Evolutionary conservation across 2,888 invertebrate genomes (phyloP).

Genomic region (Atherix ibis): DNA sequence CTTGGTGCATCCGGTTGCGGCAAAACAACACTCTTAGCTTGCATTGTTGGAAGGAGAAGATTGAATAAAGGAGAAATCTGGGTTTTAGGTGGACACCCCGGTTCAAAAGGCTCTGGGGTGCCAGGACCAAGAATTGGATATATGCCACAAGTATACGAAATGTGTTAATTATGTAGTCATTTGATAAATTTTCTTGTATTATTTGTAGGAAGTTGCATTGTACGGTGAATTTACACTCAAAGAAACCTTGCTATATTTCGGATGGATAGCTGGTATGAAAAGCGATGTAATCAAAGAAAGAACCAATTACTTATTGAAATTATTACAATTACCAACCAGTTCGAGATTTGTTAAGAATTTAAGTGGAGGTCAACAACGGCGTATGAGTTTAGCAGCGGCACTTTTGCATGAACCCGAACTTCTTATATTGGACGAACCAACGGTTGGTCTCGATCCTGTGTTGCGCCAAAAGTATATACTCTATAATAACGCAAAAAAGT

Average conservation of each 20-base stretch:
- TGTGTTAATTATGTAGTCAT: too few relatives aligned
- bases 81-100: conserved; percentile 72
- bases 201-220: conserved; percentile 51
- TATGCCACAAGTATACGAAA: conserved; percentile 67
- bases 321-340: conserved; percentile 39
- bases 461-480: conserved; percentile 50
- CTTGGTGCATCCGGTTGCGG: conserved; percentile 84
- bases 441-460: conserved; percentile 84
- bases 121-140: conserved; percentile 83
- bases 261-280: conserved; percentile 64
- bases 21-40: conserved; percentile 74
- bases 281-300: conserved; percentile 49
- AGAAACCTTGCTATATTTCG: conserved; percentile 73
- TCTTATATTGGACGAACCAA: conserved; percentile 82
- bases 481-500: background rate
- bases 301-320: conserved; percentile 54
- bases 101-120: conserved; percentile 66
- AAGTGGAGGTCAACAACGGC: conserved; percentile 80
- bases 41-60: conserved; percentile 67
- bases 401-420: conserved; percentile 78
- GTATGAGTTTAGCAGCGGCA: conserved; percentile 79
- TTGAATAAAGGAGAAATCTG: conserved; percentile 69
- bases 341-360: conserved; percentile 55
- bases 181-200: too few relatives aligned
- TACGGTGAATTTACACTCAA: conserved; percentile 63